Evolutionary conservation across 2,797 vertebrate species (phyloP), one percentile per base, ranked within the genome.

Genomic region (Siniperca undulata): DNA sequence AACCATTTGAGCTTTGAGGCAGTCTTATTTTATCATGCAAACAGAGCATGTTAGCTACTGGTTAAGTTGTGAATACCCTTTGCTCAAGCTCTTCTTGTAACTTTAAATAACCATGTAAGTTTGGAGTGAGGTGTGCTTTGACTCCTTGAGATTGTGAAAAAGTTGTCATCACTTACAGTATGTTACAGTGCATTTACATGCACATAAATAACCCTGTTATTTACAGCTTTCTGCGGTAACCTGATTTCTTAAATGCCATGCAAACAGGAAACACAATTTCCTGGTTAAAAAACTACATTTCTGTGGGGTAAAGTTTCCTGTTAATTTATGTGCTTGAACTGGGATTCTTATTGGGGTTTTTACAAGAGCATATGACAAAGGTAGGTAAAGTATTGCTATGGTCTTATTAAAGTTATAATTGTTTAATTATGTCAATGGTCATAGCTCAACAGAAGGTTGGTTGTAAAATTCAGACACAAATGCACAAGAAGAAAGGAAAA

Each of bases 381-480:
- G 52, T 3, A 44, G 5, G 16, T n/a, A 20, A 27, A 2, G 19
- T 9, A 24, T 17, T 40, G 1, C 34, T 20, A 6, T 7, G 0
- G n/a, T 61, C 34, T 53, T 14, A 72, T 34, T 53, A 22, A 73
- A 67, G 42, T 13, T 36, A 20, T 34, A 66, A 42, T 12, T 50
- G 20, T 5, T 68, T 46, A n/a, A 44, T 48, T 48, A 19, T 77
- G 10, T 16, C 11, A 38, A 20, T 42, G 17, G 52, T 24, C 9
- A 22, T 19, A 7, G 19, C 12, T 34, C 6, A 46, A 27, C 22
- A 42, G 20, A 73, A 50, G 20, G 17, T 20, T 60, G 24, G 44
- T 66, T 1, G 34, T 67, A 22, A 12, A 76, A 34, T 66, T 27
- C 1, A 27, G 14, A 71, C 34, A 44, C 34, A 12, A 2, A 22